Conservation (phyloP, 2,113 vertebrate genomes). For the Dryoscopus gambensis region DNA sequence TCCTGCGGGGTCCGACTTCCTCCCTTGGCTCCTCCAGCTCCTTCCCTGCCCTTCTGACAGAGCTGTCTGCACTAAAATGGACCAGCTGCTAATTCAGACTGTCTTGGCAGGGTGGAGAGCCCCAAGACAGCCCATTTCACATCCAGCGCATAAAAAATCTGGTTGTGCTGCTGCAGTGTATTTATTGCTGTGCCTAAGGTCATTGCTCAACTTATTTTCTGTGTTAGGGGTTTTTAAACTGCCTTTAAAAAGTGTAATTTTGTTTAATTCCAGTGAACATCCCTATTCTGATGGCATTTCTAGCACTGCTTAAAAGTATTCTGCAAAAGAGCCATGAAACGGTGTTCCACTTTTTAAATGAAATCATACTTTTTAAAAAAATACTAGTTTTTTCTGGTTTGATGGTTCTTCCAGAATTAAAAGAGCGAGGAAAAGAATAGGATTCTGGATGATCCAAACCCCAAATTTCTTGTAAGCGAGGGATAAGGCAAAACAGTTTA, state of each 20-base stretch:
- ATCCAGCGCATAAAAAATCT: neutral
- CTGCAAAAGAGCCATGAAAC: neutral
- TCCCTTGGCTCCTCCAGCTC: neutral
- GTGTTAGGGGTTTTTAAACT: neutral
- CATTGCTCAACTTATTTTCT: neutral
- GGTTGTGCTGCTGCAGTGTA: neutral
- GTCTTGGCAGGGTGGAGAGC: neutral
- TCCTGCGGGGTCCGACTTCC: neutral
- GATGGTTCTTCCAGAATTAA: neutral
- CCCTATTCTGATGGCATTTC: neutral
- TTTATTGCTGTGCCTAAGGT: neutral
- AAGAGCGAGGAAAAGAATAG: neutral
- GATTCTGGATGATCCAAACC: neutral
- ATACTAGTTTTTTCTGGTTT: neutral
- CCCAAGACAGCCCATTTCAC: neutral
- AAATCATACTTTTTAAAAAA: neutral
- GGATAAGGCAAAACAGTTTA: rapidly evolving
- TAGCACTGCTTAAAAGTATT: neutral
- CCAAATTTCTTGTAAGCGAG: neutral
- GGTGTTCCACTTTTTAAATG: neutral
- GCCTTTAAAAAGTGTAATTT: neutral
- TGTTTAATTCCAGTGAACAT: neutral
- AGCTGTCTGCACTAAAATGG: neutral
- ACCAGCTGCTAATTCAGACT: neutral
- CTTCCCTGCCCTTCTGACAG: neutral